phyloP scores from a whole-genome alignment of 2,113 vertebrate genomes.

The Cisticola juncidis region DNA sequence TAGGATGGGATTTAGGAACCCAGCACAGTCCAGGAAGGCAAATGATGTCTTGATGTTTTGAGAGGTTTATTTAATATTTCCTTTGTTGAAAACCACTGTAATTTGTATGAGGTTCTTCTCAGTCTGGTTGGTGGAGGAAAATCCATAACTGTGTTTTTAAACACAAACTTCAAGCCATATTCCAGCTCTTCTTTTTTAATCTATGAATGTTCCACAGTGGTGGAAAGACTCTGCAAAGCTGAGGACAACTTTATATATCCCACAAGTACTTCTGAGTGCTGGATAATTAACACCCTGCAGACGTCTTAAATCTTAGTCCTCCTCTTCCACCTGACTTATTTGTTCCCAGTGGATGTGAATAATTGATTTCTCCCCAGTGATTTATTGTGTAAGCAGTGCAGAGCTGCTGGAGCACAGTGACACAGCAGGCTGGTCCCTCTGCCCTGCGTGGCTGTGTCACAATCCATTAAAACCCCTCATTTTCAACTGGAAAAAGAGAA shows the following conservation, averaged over 20 bases:
- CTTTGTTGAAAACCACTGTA: neutral
- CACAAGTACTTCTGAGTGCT: neutral
- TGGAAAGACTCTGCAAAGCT: neutral
- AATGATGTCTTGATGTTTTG: neutral
- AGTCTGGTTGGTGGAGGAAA: neutral
- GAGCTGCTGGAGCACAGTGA: neutral
- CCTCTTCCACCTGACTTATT: neutral
- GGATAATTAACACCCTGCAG: neutral
- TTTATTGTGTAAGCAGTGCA: neutral
- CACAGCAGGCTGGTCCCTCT: neutral
- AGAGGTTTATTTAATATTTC: neutral
- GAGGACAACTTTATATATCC: neutral
- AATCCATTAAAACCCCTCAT: neutral
- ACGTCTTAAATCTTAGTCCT: neutral
- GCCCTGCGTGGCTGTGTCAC: neutral
- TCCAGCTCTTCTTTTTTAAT: neutral
- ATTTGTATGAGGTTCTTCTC: neutral
- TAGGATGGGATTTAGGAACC: neutral
- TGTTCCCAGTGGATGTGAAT: neutral
- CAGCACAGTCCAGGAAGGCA: neutral
- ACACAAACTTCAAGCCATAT: neutral
- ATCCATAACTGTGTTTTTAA: neutral
- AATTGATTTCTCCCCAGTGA: neutral
- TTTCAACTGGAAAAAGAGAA: neutral
- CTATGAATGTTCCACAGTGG: neutral